Evolutionary conservation across 2,888 invertebrate genomes (phyloP).

Genomic region (Acrobasis suavella): DNA sequence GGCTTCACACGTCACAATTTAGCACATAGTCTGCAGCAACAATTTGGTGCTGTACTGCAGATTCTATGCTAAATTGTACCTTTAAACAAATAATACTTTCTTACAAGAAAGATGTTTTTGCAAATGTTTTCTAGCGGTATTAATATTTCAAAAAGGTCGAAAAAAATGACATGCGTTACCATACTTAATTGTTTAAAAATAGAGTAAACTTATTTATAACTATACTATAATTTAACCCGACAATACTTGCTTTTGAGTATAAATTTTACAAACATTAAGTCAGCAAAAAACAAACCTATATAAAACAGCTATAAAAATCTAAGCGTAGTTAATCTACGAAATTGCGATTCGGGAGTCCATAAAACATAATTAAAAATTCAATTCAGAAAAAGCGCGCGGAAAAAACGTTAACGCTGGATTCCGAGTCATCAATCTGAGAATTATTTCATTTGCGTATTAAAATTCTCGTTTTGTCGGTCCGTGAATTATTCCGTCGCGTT

Average conservation of each 20-base stretch:
- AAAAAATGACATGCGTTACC: no score
- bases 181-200: no score
- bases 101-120: no score
- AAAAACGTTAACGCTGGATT: slow-evolving; percentile 63
- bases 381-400: slow-evolving; percentile 56
- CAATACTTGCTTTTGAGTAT: neutral
- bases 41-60: no score
- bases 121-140: no score
- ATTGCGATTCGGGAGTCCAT: slow-evolving; percentile 77
- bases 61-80: no score
- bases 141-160: no score
- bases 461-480: slow-evolving; percentile 78
- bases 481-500: slow-evolving; percentile 76
- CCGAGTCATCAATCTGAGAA: slow-evolving; percentile 79
- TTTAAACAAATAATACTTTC: no score
- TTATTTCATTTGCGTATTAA: slow-evolving; percentile 82
- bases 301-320: slow-evolving; percentile 41
- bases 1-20: no score
- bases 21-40: no score
- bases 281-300: slow-evolving; percentile 39
- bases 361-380: slow-evolving; percentile 81
- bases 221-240: no score
- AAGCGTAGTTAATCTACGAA: slow-evolving; percentile 74
- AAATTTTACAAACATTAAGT: neutral
- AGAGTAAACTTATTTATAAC: no score